phyloP scores from a whole-genome alignment of 2,113 vertebrate species.

The Daboia siamensis region DNA sequence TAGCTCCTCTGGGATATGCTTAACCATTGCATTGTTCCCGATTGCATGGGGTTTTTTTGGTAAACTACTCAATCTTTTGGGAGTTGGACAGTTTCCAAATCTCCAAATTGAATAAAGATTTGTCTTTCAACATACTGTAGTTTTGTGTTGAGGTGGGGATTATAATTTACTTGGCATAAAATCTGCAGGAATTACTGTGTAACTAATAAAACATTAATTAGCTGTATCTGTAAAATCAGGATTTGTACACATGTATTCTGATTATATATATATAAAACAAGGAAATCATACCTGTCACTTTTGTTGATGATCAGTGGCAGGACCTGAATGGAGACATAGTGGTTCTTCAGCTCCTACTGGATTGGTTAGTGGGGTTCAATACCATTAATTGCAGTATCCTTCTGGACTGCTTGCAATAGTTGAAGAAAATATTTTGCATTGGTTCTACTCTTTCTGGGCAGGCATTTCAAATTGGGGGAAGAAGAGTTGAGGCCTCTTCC shows the following conservation, averaged over 20 bases:
- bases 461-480: background rate
- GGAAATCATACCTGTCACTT: background rate
- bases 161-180: background rate
- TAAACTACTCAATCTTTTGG: background rate
- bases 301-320: background rate
- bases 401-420: background rate
- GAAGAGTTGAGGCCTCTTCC: background rate
- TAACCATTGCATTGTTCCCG: background rate
- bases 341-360: background rate
- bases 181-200: background rate
- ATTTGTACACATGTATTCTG: background rate
- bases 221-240: background rate
- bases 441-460: background rate
- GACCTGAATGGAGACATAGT: background rate
- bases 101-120: background rate
- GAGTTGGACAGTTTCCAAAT: background rate
- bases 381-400: background rate
- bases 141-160: background rate
- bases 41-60: background rate
- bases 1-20: background rate
- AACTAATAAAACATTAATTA: background rate
- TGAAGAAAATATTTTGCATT: background rate
- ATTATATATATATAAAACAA: background rate
- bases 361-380: background rate
- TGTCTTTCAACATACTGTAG: background rate